These are phyloP conservation scores for Minunthozetes semirufus DNA, from an alignment of 2,888 invertebrate species.

Conservation along the genomic window DNA sequence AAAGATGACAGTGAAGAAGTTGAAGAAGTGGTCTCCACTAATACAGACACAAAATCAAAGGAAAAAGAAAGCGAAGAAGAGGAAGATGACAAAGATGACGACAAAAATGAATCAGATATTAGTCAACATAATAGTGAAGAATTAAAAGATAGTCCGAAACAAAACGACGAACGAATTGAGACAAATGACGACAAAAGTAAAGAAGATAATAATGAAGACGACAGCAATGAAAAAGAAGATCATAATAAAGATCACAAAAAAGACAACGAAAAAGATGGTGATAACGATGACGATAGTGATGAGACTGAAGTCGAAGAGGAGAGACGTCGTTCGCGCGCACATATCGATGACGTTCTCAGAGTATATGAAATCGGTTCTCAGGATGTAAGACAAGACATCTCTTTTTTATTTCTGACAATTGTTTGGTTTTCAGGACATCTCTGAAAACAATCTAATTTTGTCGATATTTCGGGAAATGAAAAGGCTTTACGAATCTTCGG, in stretches of 20 bases:
- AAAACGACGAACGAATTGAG: conserved; percentile 36
- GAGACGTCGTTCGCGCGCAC: conserved; percentile 63
- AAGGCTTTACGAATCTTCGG: conserved; percentile 72
- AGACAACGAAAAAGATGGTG: conserved; percentile 44
- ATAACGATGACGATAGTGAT: conserved; percentile 32
- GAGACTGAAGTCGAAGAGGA: conserved; percentile 57
- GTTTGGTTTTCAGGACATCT: conserved; percentile 36
- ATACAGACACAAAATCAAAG: no score
- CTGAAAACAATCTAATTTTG: conserved; percentile 41
- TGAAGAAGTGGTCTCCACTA: no score
- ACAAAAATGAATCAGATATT: conserved; percentile 32
- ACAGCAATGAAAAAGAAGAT: conserved; percentile 26
- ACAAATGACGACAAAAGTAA: conserved; percentile 37
- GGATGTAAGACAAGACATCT: conserved; percentile 27
- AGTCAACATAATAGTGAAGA: conserved; percentile 30
- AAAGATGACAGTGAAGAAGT: conserved; percentile 17
- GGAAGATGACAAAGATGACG: not conserved
- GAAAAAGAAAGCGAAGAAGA: conserved; percentile 19
- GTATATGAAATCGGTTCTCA: conserved; percentile 58
- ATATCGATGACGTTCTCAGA: conserved; percentile 56
- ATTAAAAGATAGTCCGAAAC: conserved; percentile 31
- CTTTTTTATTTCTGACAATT: not conserved
- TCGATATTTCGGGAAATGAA: conserved; percentile 74
- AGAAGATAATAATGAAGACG: conserved; percentile 39
- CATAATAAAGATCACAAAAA: conserved; percentile 43